phyloP scores from a whole-genome alignment of 2,888 invertebrate species.

The Phyto melanocephala region DNA sequence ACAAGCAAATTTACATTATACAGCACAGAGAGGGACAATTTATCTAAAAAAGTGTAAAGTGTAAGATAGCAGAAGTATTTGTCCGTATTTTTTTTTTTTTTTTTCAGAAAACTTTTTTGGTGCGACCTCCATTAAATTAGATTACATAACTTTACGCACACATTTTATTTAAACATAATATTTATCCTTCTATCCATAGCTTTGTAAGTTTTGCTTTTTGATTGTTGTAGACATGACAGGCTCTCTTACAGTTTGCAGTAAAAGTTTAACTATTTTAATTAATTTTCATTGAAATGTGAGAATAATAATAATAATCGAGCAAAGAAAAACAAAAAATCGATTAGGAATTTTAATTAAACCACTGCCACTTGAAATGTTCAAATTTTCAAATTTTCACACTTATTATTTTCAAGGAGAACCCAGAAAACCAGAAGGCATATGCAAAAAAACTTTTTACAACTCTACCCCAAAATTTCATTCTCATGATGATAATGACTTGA shows the following conservation, averaged over 20 bases:
- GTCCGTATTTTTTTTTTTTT: too few relatives aligned
- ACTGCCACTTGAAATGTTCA: slow-evolving; percentile 62
- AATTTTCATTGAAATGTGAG: slow-evolving; percentile 39
- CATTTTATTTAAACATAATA: too few relatives aligned
- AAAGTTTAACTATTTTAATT: slow-evolving; percentile 53
- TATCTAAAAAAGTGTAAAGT: too few relatives aligned
- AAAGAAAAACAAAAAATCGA: slow-evolving; percentile 9
- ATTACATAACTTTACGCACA: too few relatives aligned
- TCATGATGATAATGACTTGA: slow-evolving; percentile 43
- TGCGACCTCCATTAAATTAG: too few relatives aligned
- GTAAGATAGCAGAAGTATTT: too few relatives aligned
- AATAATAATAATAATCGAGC: not conserved
- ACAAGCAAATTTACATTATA: too few relatives aligned
- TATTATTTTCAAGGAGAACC: slow-evolving; percentile 1
- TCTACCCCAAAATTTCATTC: slow-evolving; percentile 32
- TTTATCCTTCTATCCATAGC: too few relatives aligned
- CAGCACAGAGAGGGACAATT: too few relatives aligned
- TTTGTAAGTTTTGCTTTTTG: too few relatives aligned
- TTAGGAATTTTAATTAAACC: slow-evolving; percentile 63
- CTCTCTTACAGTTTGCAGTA: not conserved
- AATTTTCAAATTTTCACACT: slow-evolving; percentile 19
- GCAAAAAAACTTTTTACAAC: not conserved
- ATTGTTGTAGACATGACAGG: too few relatives aligned
- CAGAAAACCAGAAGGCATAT: not conserved
- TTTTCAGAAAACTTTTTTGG: too few relatives aligned